These are phyloP conservation scores for Hemiprocne comata DNA, from an alignment of 2,113 vertebrate genomes.

Conservation along the genomic window DNA sequence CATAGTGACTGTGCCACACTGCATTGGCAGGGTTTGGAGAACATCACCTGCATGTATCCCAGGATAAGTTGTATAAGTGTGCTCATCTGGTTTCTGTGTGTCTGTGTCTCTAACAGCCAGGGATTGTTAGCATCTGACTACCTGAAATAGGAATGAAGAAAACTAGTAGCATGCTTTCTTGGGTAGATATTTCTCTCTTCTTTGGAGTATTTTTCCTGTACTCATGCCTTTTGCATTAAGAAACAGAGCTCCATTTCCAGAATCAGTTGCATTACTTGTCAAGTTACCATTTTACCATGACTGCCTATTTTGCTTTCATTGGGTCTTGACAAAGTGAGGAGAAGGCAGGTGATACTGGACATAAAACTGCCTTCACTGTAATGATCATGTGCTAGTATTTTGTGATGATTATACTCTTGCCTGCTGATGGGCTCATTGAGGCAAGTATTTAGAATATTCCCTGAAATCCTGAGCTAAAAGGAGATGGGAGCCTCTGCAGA, in stretches of 20 bases:
- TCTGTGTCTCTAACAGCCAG: not conserved
- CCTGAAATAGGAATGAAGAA: not conserved
- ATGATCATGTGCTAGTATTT: not conserved
- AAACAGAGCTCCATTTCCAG: not conserved
- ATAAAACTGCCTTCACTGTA: not conserved
- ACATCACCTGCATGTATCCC: not conserved
- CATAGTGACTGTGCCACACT: fast-evolving
- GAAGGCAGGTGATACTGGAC: not conserved
- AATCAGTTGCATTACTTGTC: not conserved
- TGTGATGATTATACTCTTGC: not conserved
- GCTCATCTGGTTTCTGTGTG: not conserved
- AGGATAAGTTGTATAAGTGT: not conserved
- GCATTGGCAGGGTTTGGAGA: not conserved
- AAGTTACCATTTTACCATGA: fast-evolving
- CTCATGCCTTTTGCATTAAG: not conserved
- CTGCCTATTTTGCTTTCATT: not conserved
- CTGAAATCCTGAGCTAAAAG: not conserved
- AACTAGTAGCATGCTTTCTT: not conserved
- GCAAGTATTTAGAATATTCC: not conserved
- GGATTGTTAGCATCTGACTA: not conserved
- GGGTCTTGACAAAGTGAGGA: not conserved
- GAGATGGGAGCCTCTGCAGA: not conserved
- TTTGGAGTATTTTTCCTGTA: not conserved
- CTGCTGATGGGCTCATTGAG: not conserved
- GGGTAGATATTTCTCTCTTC: not conserved